Conservation (phyloP, 2,888 invertebrate species). For the Neoitamus cyanurus region DNA sequence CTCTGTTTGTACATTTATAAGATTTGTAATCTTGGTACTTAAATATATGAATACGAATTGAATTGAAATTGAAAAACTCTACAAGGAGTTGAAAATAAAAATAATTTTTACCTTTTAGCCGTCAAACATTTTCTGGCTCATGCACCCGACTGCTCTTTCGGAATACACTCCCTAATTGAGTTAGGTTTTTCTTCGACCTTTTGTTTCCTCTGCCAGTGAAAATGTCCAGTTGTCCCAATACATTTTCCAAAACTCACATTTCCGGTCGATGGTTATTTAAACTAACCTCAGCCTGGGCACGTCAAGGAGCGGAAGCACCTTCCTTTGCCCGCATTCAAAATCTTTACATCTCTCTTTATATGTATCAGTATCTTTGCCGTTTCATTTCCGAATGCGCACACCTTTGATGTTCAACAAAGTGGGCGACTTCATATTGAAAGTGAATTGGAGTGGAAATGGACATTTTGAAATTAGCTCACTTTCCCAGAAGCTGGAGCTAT, state of each 20-base stretch:
- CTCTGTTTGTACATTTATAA: too few species aligned
- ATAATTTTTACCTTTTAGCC: too few species aligned
- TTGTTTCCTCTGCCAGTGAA: neutral
- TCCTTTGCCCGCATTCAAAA: neutral
- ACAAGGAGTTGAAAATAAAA: too few species aligned
- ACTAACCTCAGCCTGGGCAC: neutral
- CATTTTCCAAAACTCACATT: neutral
- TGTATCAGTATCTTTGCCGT: neutral
- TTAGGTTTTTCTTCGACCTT: neutral
- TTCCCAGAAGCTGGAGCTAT: neutral
- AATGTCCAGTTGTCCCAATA: neutral
- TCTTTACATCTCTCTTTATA: too few species aligned
- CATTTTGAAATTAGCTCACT: neutral
- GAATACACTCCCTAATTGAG: neutral
- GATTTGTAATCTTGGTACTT: too few species aligned
- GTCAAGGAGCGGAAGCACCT: neutral
- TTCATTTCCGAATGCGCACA: neutral
- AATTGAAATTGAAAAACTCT: too few species aligned
- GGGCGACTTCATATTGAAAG: neutral
- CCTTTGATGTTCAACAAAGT: neutral
- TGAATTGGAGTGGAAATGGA: neutral
- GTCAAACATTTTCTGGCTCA: neutral
- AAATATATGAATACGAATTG: too few species aligned
- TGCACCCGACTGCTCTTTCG: neutral
- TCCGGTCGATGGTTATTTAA: neutral